Conservation (phyloP, 2,113 vertebrate species). For the Paraplagusia blochii region DNA sequence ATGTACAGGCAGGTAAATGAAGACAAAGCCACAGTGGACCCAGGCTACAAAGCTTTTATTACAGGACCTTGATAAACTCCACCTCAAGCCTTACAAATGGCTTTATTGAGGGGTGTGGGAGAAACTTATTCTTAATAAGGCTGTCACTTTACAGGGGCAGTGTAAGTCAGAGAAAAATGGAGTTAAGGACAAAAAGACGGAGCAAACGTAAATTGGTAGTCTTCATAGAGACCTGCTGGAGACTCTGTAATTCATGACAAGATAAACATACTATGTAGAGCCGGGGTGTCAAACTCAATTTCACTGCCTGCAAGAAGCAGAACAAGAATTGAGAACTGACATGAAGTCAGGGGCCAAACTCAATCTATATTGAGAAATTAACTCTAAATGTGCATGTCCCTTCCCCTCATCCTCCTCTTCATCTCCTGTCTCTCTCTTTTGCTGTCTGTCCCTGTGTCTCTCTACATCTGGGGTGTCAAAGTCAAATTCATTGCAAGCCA, state of each 20-base stretch:
- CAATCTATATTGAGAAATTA: no score
- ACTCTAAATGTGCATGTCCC: no score
- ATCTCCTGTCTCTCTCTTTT: no score
- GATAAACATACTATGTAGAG: no score
- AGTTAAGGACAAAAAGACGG: slow-evolving; percentile 35
- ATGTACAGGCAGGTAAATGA: slow-evolving; percentile 77
- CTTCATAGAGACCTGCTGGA: neutral
- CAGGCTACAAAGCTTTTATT: slow-evolving; percentile 65
- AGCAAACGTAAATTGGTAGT: slow-evolving; percentile 4
- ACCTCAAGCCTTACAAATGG: slow-evolving; percentile 69
- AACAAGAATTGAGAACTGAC: no score
- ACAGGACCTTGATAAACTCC: slow-evolving; percentile 71
- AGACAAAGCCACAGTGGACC: slow-evolving; percentile 72
- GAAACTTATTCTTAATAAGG: slow-evolving; percentile 76
- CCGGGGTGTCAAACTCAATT: neutral
- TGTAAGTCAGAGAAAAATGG: slow-evolving; percentile 54
- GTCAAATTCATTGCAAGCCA: no score
- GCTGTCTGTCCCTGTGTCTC: no score
- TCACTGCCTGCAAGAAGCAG: slow-evolving; percentile 5
- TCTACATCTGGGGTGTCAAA: no score
- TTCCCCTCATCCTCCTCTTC: no score
- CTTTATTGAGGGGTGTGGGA: slow-evolving; percentile 66
- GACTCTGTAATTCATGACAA: slow-evolving; percentile 2
- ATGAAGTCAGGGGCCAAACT: no score
- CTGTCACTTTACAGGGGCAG: slow-evolving; percentile 61